Evolutionary conservation across 2,113 vertebrate species (phyloP), one percentile per base, ranked within the genome.

Genomic region (Australoheros scitulus): DNA sequence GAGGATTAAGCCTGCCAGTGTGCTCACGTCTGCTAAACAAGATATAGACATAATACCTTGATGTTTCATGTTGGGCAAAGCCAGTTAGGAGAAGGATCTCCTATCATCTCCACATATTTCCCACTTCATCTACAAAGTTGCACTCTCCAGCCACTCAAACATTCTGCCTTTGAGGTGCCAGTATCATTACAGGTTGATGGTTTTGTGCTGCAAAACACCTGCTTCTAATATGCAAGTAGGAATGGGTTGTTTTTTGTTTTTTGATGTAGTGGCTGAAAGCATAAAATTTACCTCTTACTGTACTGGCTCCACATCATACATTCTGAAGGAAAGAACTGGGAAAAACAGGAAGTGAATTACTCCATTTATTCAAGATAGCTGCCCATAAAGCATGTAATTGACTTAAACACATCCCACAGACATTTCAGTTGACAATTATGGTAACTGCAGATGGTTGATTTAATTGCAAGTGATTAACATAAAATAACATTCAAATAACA

Each of bases 31-130:
- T 89, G 89, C 90, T 88, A 52, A 93, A 91, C 84, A 81, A 84
- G 90, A 93, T 88, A 87, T 58, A 92, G 58, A 61, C 84, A 80
- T 86, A 91, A 88, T 79, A 90, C 88, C 90, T 91, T 83, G 79
- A 85, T 86, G 64, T 85, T 82, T 78, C 47, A 76, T 77, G 74
- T 77, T n/a, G 75, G 61, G 64, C 61, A 13, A 52, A 88, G 77
- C 55, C 79, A 80, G 76, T 80, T 52, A 74, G 76, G 57, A 81
- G 41, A 78, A 61, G 36, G 76, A 74, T 41, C 60, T 76, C 81
- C 79, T 47, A 68, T 74, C 70, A 61, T 36, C 61, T 75, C 22
- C 50, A 24, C 61, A 15, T 4, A 29, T 47, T 57, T n/a, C 20
- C 58, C 57, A 74, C 32, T 20, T 68, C 74, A 85, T 52, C 75